Evolutionary conservation across 1,140 invertebrate species (phyloP), one percentile per base, ranked within the genome.

Genomic region (Brachionus manjavacas): DNA sequence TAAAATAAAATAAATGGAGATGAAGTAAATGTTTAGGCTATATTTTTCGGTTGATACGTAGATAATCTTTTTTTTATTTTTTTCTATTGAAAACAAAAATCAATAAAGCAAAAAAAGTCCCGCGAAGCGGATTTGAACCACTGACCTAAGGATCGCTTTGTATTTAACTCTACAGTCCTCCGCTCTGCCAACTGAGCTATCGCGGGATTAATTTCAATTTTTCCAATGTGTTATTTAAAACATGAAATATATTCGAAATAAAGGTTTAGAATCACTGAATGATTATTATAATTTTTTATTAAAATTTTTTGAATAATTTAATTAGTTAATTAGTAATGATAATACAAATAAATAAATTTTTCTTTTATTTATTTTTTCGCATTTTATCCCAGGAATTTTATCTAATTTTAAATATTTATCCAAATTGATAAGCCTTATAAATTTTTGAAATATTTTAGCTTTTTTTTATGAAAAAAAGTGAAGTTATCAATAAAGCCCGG

Each of bases 51-150:
- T 3, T 28, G 28, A 28, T 2, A 3, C 28, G 28, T 28, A 3
- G 28, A 28, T 3, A 28, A 28, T 3, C 1, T 28, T 28, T 28
- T 28, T 28, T 28, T 2, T 28, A n/a, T n/a, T n/a, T n/a, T 28
- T 28, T 3, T 28, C 3, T 28, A 28, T 28, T 28, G 28, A 28
- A 12, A 11, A 43, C 9, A 4, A 4, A 11, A 46, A 46, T 46
- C 12, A 46, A 46, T 46, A 46, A 6, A 0, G 3, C 43, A 12
- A 23, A 81, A 81, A n/a, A n/a, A n/a, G n/a, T n/a, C n/a, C n/a
- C n/a, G 52, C 79, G 79, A 81, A 81, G 35, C 79, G 79, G 79
- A 81, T 81, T 81, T 81, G 79, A 81, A 81, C 79, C 79, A 81
- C 35, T 81, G 79, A 81, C 79, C 79, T 81, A 81, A 81, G 79